phyloP scores from a whole-genome alignment of 1,140 invertebrate genomes.

The Coenobita brevimanus region DNA sequence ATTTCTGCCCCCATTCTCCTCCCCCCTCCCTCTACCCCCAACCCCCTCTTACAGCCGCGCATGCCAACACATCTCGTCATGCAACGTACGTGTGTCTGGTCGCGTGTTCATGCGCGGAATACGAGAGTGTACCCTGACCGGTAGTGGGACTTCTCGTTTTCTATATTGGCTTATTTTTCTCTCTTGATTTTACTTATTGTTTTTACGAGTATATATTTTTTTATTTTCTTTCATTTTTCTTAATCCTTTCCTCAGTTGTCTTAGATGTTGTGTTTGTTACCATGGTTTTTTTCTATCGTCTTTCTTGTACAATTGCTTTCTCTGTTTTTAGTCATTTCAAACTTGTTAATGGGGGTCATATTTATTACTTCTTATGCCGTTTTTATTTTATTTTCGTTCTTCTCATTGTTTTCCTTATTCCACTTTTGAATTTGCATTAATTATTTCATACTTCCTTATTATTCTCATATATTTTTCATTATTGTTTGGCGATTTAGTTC shows the following conservation, averaged over 20 bases:
- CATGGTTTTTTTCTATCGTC: background rate
- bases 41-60: no score
- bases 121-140: no score
- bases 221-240: background rate
- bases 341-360: background rate
- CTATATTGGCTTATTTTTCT: background rate
- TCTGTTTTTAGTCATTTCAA: background rate
- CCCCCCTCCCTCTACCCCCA: no score
- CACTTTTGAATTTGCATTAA: background rate
- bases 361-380: background rate
- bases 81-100: no score
- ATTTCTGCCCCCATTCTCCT: no score
- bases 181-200: background rate
- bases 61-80: no score
- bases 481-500: no score
- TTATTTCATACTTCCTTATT: background rate
- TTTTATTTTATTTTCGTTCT: background rate
- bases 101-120: no score
- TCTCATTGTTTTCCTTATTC: background rate
- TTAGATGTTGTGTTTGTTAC: background rate
- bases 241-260: background rate
- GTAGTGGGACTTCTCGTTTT: background rate
- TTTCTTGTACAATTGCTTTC: background rate
- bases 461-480: no score
- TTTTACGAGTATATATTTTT: background rate